Percentiles rank a stretch among this genome's conserved stretches.
phyloP scores from a whole-genome alignment of 2,888 invertebrate genomes.

The Harpalus rubripes region DNA sequence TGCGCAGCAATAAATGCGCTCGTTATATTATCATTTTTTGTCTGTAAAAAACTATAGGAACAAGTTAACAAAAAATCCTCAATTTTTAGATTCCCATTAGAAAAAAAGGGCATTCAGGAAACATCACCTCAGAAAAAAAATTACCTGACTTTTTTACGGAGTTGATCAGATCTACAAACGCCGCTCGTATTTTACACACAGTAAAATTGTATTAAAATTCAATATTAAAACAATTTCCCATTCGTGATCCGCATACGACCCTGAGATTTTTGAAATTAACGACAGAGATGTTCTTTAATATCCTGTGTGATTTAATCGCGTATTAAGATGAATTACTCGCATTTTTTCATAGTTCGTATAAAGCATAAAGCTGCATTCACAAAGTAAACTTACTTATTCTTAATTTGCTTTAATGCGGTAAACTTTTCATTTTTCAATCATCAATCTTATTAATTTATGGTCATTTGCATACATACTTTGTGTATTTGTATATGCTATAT shows the following conservation, averaged over 20 bases:
- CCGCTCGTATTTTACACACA: background rate
- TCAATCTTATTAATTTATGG: background rate
- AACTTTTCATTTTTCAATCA: background rate
- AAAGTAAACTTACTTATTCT: constrained; percentile 4
- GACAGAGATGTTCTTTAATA: constrained; percentile 53
- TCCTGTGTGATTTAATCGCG: constrained; percentile 39
- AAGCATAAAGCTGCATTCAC: constrained; percentile 37
- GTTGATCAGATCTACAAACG: constrained; percentile 14
- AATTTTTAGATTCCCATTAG: constrained; percentile 46
- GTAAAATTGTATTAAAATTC: constrained; percentile 24
- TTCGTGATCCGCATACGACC: constrained; percentile 33
- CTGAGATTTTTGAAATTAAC: constrained; percentile 36
- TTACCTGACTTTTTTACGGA: constrained; percentile 36
- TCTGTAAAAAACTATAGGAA: constrained; percentile 46
- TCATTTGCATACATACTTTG: background rate
- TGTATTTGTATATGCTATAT: background rate
- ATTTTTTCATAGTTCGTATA: constrained; percentile 42
- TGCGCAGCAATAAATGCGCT: constrained; percentile 53
- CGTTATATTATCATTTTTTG: constrained; percentile 53
- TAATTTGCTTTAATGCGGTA: background rate
- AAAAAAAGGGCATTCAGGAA: constrained; percentile 47
- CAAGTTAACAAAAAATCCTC: constrained; percentile 47
- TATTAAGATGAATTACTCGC: constrained; percentile 45
- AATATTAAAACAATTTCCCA: constrained; percentile 39
- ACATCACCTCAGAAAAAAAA: constrained; percentile 35